A percentile compares a stretch with the other conserved stretches of the same genome.
These are phyloP conservation scores for Darevskia mixta DNA, from an alignment of 2,797 vertebrate genomes.

Conservation along the genomic window DNA sequence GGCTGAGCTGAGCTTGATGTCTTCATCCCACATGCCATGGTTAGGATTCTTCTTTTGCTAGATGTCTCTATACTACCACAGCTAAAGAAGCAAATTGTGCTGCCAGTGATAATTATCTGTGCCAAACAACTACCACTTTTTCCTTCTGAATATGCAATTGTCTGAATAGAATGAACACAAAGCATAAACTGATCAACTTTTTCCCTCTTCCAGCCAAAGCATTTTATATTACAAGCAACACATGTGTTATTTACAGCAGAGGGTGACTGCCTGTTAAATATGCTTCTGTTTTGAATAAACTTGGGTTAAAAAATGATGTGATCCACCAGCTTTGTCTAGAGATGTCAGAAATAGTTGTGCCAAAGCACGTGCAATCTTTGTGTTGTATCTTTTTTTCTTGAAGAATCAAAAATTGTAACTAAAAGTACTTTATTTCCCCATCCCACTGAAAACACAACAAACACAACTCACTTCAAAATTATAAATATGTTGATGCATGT, in stretches of 20 bases:
- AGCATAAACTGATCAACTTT: neutral
- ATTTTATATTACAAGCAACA: slow-evolving; percentile 27
- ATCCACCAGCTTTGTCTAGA: neutral
- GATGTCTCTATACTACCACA: neutral
- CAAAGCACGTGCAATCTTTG: neutral
- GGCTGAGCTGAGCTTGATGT: neutral
- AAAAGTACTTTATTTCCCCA: neutral
- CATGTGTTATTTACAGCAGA: neutral
- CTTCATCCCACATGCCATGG: neutral
- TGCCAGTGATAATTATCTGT: neutral
- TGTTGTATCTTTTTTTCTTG: neutral
- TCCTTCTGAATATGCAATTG: neutral
- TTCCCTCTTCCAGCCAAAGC: neutral
- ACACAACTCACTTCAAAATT: neutral
- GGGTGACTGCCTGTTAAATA: neutral
- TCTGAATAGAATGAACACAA: neutral
- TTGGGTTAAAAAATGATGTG: neutral
- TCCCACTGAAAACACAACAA: neutral
- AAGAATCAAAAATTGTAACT: neutral
- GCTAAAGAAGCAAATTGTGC: neutral
- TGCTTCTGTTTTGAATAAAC: slow-evolving; percentile 22
- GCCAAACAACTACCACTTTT: neutral
- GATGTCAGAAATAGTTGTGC: neutral
- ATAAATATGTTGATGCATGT: neutral
- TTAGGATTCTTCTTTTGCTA: neutral